Evolutionary conservation across 2,113 vertebrate genomes (phyloP), one percentile per base, ranked within the genome.

Genomic region (Cynopterus brachyotis): DNA sequence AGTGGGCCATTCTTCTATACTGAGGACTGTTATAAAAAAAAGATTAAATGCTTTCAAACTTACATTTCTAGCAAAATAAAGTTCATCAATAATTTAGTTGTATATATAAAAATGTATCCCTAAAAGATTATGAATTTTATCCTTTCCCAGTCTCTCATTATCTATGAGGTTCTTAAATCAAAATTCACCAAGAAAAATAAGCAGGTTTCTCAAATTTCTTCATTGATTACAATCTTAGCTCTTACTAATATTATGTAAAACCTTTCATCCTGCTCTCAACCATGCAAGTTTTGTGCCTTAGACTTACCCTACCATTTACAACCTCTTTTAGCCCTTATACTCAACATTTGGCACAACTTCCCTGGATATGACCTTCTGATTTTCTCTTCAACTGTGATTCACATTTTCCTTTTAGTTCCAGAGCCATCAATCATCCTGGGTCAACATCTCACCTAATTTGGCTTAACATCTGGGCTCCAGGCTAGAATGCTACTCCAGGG

Each of bases 371-470:
- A 95, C 64, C 76, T 97, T 96, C 70, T 64, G 62, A 82, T 69
- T 87, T 60, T 89, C 50, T 89, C 84, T 82, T 96, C 94, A 94
- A 84, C 69, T 88, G 62, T 88, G 85, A 96, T 93, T 96, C 92
- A 93, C 67, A 79, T 89, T 93, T 94, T 70, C 70, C 24, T 15
- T 64, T 76, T 37, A 75, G 32, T 50, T 32, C 17, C 70, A 75
- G 35, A 75, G 30, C 32, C 76, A 93, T 93, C 96, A 57, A 19
- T 91, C 81, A 88, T 59, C 30, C 19, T 75, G 76, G 35, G 62
- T 75, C 89, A 83, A 16, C 42, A 24, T 62, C 84, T 83, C 57
- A 83, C 67, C 80, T 91, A 76, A 88, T 62, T 82, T 45, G 22
- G 75, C 69, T 60, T 89, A 62, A 92, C 62, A 35, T 45, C 45